Evolutionary conservation across 2,888 invertebrate species (phyloP).

Genomic region (Sicus ferrugineus): DNA sequence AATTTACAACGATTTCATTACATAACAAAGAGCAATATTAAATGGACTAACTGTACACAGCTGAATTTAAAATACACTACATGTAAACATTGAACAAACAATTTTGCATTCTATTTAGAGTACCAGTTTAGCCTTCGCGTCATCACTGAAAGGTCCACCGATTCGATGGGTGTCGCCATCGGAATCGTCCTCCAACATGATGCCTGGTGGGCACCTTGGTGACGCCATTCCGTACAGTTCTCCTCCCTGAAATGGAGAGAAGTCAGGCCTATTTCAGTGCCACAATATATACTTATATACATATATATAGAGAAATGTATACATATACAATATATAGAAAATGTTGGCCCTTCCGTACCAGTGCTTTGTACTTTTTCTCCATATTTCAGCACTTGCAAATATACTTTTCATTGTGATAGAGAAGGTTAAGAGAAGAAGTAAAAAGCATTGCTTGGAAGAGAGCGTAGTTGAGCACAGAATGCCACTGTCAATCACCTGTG

Average conservation of each 20-base stretch:
- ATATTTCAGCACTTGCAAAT: too few species aligned
- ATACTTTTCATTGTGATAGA: not conserved
- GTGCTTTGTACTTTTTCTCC: too few species aligned
- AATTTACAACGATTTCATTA: not conserved
- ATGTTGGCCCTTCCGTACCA: not conserved
- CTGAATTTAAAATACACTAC: not conserved
- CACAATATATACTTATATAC: too few species aligned
- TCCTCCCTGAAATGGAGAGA: conserved; percentile 41
- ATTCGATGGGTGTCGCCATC: conserved; percentile 48
- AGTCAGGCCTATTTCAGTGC: too few species aligned
- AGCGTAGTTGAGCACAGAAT: too few species aligned
- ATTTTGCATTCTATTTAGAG: conserved; percentile 47
- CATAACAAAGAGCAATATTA: not conserved
- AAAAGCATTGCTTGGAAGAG: too few species aligned
- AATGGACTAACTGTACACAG: not conserved
- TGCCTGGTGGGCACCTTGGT: conserved; percentile 36
- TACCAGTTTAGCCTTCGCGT: conserved; percentile 57
- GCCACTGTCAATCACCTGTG: too few species aligned
- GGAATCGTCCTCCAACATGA: conserved; percentile 49
- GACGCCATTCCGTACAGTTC: conserved; percentile 46
- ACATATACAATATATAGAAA: not conserved
- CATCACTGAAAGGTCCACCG: conserved; percentile 53
- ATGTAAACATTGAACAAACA: not conserved
- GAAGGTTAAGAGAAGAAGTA: too few species aligned
- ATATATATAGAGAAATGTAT: too few species aligned